A percentile compares a stretch with the other conserved stretches of the same genome.
Conservation (phyloP, 2,113 vertebrate species). For the Nettapus auritus region DNA sequence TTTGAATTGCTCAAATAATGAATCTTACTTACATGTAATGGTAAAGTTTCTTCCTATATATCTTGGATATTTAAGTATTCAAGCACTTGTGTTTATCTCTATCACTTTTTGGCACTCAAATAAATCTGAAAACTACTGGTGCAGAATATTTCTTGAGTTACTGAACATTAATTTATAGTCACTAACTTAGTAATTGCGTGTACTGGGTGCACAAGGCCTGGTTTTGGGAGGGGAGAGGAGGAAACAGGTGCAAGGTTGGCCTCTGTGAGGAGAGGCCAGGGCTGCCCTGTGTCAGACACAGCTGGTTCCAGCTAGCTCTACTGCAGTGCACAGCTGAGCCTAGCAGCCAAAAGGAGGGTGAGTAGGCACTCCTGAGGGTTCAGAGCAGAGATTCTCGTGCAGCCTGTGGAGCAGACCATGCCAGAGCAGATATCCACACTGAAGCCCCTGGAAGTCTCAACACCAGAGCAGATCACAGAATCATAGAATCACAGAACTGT, state of each 20-base stretch:
- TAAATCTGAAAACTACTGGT: not conserved
- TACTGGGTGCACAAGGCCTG: accelerated
- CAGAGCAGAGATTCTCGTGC: not conserved
- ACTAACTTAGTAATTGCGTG: not conserved
- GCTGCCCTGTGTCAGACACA: not conserved
- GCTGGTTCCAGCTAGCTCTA: accelerated
- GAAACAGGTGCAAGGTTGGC: accelerated
- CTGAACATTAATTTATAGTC: not conserved
- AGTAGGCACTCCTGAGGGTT: not conserved
- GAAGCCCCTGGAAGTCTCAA: too few relatives aligned
- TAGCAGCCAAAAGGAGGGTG: not conserved
- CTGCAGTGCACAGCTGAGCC: not conserved
- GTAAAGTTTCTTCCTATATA: not conserved
- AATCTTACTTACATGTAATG: not conserved
- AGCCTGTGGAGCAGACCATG: not conserved
- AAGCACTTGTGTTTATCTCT: not conserved
- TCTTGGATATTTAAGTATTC: not conserved
- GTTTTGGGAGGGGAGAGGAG: accelerated
- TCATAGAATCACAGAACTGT: too few relatives aligned
- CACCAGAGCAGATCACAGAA: too few relatives aligned
- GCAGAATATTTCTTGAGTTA: not conserved
- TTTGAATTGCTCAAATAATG: not conserved
- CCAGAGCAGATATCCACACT: too few relatives aligned
- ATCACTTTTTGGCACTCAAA: not conserved
- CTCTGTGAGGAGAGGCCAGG: not conserved